phyloP scores from a whole-genome alignment of 2,888 invertebrate genomes.

The Euplagia quadripunctaria region DNA sequence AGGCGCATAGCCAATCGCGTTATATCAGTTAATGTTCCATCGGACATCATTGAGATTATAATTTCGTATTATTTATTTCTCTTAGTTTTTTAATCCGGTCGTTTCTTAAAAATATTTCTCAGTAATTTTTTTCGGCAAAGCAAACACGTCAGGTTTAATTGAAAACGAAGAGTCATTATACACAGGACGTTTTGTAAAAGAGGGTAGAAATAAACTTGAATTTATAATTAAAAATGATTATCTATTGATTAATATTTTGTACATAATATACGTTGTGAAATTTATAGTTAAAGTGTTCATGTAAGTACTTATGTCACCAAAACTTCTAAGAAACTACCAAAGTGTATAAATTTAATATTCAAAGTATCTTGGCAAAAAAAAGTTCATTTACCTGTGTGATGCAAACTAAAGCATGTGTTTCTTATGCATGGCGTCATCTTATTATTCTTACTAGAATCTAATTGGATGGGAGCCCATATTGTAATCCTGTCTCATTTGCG shows the following conservation, averaged over 20 bases:
- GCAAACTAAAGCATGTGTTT: background rate
- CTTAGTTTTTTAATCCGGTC: background rate
- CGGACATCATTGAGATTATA: slow-evolving; percentile 3
- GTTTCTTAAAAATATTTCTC: background rate
- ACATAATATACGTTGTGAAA: background rate
- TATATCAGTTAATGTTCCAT: slow-evolving; percentile 42
- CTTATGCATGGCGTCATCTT: slow-evolving; percentile 8
- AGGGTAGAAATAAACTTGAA: slow-evolving; percentile 4
- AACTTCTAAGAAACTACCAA: background rate
- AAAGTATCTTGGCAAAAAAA: background rate
- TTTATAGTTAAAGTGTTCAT: background rate
- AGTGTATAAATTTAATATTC: background rate
- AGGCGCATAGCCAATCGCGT: slow-evolving; percentile 59
- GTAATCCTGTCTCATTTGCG: background rate
- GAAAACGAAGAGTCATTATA: background rate
- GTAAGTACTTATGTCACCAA: background rate
- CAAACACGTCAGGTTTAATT: too few species aligned
- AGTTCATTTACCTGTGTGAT: background rate
- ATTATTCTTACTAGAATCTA: background rate
- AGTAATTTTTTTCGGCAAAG: background rate
- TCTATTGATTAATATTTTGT: background rate
- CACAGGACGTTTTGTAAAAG: background rate
- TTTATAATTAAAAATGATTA: background rate
- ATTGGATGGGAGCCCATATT: background rate
- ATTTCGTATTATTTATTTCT: background rate